Base-by-base conservation (phyloP, 1,140 invertebrate genomes). In the Aethina tumida region DNA sequence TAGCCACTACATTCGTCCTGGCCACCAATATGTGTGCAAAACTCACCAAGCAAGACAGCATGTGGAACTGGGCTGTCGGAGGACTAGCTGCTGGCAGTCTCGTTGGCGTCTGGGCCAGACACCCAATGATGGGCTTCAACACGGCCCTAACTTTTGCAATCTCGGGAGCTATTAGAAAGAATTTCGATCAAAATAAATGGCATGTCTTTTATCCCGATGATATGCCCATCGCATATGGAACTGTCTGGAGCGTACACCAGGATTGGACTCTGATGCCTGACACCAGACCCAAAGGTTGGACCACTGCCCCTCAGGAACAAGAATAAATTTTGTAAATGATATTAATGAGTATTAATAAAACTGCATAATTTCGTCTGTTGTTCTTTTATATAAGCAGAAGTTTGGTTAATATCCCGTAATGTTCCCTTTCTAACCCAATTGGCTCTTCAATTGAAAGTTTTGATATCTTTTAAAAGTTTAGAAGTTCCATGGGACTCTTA, bases 41-140 rank as follows among this genome's bases (percentile, higher is more conserved):
- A 37, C 13, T 75, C 0, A 66, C 81, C 25, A 66, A 69, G 15
- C 78, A 79, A 53, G 77, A 84, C 50, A 81, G 81, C 51, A 47
- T 55, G 58, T 62, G 67, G 0, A 77, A 76, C 47, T 77, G 75
- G 49, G 62, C 71, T 34, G 13, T 73, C 33, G 77, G 76, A 8
- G 77, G 73, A 5, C 51, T 63, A 6, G 65, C 65, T 2, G 66
- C 75, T 24, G 77, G 75, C 1, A 57, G 59, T 7, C 52, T 79
- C 3, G 57, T 66, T 22, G 73, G 75, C 10, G 64, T 69, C 5
- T 72, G 71, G 70, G 58, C 57, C 15, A 64, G 55, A 33, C 62
- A 56, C 53, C 47, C 46, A 39, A 54, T 52, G 43, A 52, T 25
- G 53, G 66, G 27, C 33, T 40, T 45, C 7, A 48, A 47, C 7